These are phyloP conservation scores for Meteorus sp. DNA, from an alignment of 1,140 invertebrate genomes.

Conservation along the genomic window DNA sequence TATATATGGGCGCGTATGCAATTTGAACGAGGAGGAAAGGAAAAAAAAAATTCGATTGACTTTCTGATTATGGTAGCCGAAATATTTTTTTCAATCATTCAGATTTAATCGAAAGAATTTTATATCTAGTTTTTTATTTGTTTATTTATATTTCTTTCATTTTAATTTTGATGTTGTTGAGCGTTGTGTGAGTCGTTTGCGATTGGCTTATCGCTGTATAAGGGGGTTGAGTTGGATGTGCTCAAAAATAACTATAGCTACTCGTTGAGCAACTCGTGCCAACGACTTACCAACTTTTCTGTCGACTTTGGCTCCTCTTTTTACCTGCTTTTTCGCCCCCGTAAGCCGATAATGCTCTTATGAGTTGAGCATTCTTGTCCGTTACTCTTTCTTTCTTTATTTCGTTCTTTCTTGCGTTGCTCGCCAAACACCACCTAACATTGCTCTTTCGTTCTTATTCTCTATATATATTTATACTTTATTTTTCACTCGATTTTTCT, in stretches of 20 bases:
- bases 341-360: constrained; percentile 32
- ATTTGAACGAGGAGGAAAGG: no score
- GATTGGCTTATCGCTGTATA: background rate
- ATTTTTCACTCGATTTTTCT: no score
- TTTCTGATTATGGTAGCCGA: no score
- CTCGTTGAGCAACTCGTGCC: background rate
- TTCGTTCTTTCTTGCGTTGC: constrained; percentile 6
- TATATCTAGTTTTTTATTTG: background rate
- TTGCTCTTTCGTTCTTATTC: background rate
- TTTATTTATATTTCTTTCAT: no score
- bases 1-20: background rate
- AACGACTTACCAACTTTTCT: constrained; percentile 9
- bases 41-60: no score
- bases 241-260: constrained; percentile 2
- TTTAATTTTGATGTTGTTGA: no score
- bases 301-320: constrained; percentile 18
- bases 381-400: constrained; percentile 14
- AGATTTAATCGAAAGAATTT: background rate
- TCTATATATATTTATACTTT: no score
- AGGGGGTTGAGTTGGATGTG: background rate
- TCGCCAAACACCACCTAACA: background rate
- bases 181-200: no score
- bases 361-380: constrained; percentile 30
- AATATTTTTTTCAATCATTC: background rate
- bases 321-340: constrained; percentile 22